A percentile compares a stretch with the other conserved stretches of the same genome.
phyloP scores from a whole-genome alignment of 2,113 vertebrate genomes.

The Empidonax alnorum region DNA sequence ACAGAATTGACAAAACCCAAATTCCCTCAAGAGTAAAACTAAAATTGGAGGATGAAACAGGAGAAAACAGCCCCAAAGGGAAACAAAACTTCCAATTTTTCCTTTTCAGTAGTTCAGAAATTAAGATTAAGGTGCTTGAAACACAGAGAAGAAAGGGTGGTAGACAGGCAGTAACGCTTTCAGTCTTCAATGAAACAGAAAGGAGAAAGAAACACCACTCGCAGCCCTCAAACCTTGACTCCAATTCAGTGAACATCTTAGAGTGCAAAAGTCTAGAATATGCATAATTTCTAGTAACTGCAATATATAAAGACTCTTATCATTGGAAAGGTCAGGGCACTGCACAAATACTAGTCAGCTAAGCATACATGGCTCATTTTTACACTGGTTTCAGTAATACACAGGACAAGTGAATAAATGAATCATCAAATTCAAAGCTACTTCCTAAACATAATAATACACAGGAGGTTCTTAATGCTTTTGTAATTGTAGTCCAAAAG shows the following conservation, averaged over 20 bases:
- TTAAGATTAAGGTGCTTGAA: neutral
- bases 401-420: neutral
- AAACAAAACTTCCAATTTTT: neutral
- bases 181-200: neutral
- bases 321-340: neutral
- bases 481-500: neutral
- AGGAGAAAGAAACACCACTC: neutral
- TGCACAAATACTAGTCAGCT: neutral
- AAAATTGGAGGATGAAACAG: neutral
- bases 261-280: neutral
- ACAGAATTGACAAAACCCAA: neutral
- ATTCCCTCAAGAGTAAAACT: neutral
- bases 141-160: neutral
- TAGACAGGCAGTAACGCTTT: neutral
- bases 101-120: neutral
- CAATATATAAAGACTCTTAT: neutral
- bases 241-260: neutral
- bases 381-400: neutral
- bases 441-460: neutral
- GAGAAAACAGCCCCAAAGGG: neutral
- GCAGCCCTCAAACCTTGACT: neutral
- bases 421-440: neutral
- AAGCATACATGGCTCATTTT: neutral
- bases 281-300: neutral
- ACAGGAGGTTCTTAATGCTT: neutral